These are phyloP conservation scores for Miltochrista miniata DNA, from an alignment of 2,888 invertebrate species.

Conservation along the genomic window DNA sequence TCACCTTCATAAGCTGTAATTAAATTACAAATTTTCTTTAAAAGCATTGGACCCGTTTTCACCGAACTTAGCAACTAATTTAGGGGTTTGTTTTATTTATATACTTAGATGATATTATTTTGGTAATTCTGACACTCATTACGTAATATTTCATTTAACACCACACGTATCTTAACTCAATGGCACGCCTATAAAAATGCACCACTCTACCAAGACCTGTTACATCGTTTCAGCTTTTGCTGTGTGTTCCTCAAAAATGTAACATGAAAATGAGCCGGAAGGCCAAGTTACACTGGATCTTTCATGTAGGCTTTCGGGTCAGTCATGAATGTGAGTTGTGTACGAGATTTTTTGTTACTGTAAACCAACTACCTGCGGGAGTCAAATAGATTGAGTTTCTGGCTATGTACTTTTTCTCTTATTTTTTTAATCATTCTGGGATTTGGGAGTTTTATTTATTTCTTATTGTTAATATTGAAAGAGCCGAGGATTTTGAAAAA, in stretches of 20 bases:
- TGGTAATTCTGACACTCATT: neutral
- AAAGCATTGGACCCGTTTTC: too few relatives aligned
- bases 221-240: slow-evolving; percentile 25
- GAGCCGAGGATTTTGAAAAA: too few relatives aligned
- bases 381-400: slow-evolving; percentile 46
- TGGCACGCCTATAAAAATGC: slow-evolving; percentile 38
- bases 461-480: neutral
- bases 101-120: neutral
- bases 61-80: too few relatives aligned
- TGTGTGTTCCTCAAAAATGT: slow-evolving; percentile 16
- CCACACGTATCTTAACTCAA: slow-evolving; percentile 22
- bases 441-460: neutral
- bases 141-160: neutral
- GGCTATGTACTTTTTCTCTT: slow-evolving; percentile 6
- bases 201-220: slow-evolving; percentile 41
- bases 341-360: slow-evolving; percentile 51
- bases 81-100: too few relatives aligned
- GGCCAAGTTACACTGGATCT: slow-evolving; percentile 41
- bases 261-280: slow-evolving; percentile 16
- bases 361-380: slow-evolving; percentile 46
- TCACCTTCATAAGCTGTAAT: too few relatives aligned
- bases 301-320: slow-evolving; percentile 59
- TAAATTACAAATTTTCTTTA: too few relatives aligned
- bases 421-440: neutral
- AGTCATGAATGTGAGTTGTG: slow-evolving; percentile 48